Conservation (phyloP, 2,888 invertebrate genomes). For the Piscicola geometra region DNA sequence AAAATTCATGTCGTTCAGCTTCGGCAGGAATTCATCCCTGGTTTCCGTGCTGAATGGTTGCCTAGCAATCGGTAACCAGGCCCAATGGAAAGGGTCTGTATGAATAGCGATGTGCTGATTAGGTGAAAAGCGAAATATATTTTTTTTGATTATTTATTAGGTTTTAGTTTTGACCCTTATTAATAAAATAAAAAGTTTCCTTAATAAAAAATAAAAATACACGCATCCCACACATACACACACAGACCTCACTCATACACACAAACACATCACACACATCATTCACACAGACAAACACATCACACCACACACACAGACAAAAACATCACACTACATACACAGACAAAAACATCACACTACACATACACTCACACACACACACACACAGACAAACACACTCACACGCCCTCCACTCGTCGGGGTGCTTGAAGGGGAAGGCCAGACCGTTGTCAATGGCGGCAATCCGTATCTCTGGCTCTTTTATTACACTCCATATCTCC, state of each 20-base stretch:
- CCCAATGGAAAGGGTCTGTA: constrained; percentile 96
- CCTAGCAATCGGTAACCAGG: constrained; percentile 95
- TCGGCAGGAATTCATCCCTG: constrained; percentile 82
- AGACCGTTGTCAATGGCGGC: constrained; percentile 98
- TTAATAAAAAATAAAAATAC: too few relatives aligned
- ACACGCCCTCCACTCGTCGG: constrained; percentile 97
- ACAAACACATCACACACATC: neutral
- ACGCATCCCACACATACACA: neutral
- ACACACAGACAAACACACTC: too few relatives aligned
- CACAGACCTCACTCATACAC: neutral
- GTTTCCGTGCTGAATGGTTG: constrained; percentile 89
- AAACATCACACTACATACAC: too few relatives aligned
- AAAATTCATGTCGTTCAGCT: constrained; percentile 91
- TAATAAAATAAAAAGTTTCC: too few relatives aligned
- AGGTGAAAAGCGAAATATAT: constrained; percentile 1
- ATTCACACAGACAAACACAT: too few relatives aligned
- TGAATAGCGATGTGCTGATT: too few relatives aligned
- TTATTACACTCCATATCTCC: constrained; percentile 35
- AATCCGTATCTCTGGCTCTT: constrained; percentile 70
- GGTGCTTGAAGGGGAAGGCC: constrained; percentile 99
- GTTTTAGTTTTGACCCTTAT: neutral
- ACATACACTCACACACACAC: too few relatives aligned
- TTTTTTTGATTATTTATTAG: neutral
- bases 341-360: too few relatives aligned
- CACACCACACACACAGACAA: too few relatives aligned